Evolutionary conservation across 2,797 vertebrate genomes (phyloP).

Genomic region (Phoeniculus purpureus): DNA sequence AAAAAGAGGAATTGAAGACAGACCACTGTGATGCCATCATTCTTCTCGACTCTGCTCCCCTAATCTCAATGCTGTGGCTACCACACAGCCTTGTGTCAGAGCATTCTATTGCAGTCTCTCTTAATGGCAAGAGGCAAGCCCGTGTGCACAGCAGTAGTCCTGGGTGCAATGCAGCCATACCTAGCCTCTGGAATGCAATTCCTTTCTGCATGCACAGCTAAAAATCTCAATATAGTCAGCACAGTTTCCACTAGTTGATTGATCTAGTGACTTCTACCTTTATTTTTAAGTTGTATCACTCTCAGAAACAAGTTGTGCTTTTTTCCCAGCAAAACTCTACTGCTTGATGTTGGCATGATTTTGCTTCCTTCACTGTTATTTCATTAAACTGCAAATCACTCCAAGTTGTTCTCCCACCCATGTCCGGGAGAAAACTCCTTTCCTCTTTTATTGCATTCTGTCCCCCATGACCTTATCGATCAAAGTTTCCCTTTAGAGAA

Average conservation of each 20-base stretch:
- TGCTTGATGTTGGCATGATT: neutral
- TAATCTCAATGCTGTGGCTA: neutral
- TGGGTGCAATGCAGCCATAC: neutral
- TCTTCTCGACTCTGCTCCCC: neutral
- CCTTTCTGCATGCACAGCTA: neutral
- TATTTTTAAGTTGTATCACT: neutral
- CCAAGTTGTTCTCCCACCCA: constrained; percentile 12
- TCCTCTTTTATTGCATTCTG: constrained; percentile 40
- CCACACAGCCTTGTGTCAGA: no score
- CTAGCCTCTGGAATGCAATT: neutral
- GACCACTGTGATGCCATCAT: neutral
- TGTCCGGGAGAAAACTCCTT: constrained; percentile 36
- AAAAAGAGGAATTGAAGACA: neutral
- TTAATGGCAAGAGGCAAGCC: neutral
- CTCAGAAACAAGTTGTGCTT: neutral
- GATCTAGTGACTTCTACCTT: neutral
- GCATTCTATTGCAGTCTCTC: neutral
- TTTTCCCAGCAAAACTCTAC: neutral
- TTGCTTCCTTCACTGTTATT: neutral
- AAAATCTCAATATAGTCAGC: neutral
- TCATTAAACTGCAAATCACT: constrained; percentile 22
- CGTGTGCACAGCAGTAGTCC: accelerated
- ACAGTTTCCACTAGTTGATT: neutral
- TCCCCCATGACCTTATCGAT: constrained; percentile 25
- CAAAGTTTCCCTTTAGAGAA: neutral